Percentiles rank a stretch among this genome's conserved stretches.
phyloP scores from a whole-genome alignment of 2,797 vertebrate genomes.

The Cirrhinus molitorella region DNA sequence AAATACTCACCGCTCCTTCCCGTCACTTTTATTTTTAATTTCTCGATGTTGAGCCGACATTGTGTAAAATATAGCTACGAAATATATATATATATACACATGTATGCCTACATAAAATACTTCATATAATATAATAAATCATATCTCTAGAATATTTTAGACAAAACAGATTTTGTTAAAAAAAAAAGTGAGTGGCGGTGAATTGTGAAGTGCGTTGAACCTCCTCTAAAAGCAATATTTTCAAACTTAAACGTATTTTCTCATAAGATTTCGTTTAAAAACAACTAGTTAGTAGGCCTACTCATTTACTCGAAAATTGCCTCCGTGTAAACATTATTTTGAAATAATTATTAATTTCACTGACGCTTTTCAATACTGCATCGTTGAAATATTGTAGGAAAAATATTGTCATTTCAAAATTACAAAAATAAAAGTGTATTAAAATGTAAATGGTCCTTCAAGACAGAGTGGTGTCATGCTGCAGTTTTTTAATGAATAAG shows the following conservation, averaged over 20 bases:
- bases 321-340: not conserved
- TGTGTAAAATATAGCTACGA: not conserved
- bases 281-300: not conserved
- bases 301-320: not conserved
- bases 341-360: not conserved
- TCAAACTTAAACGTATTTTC: not conserved
- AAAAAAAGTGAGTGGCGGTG: not conserved
- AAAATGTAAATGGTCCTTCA: not conserved
- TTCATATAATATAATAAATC: not conserved
- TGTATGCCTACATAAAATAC: not conserved
- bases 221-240: not conserved
- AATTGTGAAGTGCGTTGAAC: not conserved
- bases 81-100: not conserved
- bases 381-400: not conserved
- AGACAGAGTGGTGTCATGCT: not conserved
- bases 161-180: not conserved
- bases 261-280: not conserved
- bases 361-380: not conserved
- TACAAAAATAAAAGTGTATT: not conserved
- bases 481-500: not conserved
- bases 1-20: not conserved
- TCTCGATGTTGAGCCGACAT: not conserved
- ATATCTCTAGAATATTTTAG: not conserved
- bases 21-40: not conserved
- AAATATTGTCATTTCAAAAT: not conserved